Conservation (phyloP, 2,797 vertebrate species). For the Rallus crepitans region DNA sequence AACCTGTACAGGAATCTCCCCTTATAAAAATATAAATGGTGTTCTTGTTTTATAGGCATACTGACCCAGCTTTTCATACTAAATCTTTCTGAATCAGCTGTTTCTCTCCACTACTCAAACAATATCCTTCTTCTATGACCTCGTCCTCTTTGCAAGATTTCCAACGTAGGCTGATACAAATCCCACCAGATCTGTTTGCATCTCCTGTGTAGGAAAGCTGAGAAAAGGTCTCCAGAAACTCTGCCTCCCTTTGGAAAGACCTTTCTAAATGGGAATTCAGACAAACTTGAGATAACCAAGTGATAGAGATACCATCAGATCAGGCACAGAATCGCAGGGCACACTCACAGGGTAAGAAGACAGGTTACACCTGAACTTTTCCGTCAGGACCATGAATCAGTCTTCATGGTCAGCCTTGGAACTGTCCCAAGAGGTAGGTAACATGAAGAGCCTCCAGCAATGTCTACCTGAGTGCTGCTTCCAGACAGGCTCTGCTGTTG, state of each 20-base stretch:
- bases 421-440: not conserved
- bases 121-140: not conserved
- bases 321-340: not conserved
- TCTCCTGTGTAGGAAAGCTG: not conserved
- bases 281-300: not conserved
- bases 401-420: not conserved
- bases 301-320: not conserved
- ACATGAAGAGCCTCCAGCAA: not conserved
- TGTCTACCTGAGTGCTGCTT: accelerated
- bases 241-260: not conserved
- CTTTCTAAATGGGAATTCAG: not conserved
- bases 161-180: not conserved
- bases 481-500: not conserved
- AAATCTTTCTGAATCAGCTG: accelerated
- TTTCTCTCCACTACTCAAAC: not conserved
- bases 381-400: not conserved
- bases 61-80: not conserved
- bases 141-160: not conserved
- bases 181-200: not conserved
- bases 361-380: not conserved
- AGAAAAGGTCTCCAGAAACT: not conserved
- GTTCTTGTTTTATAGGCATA: not conserved
- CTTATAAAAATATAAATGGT: not conserved
- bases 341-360: not conserved
- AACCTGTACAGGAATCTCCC: not conserved